Evolutionary conservation across 2,888 invertebrate genomes (phyloP).

Genomic region (Oscheius sp.): DNA sequence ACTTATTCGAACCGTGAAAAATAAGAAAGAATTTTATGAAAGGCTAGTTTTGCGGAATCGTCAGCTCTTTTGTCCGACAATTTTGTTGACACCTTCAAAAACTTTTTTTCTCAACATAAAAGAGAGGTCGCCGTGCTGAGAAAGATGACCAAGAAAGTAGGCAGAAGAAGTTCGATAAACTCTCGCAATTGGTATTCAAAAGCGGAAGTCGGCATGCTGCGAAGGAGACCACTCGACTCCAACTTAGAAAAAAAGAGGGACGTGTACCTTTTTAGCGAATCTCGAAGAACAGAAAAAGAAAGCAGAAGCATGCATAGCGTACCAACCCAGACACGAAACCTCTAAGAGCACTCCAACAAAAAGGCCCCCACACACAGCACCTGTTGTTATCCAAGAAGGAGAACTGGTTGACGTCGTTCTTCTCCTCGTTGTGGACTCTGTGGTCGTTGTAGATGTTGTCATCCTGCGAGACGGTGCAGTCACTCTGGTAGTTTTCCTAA

Average conservation of each 20-base stretch:
- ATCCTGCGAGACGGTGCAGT: slow-evolving; percentile 37
- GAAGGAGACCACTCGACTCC: background rate
- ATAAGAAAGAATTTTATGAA: background rate
- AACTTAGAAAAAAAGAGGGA: background rate
- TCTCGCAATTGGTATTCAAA: slow-evolving; percentile 32
- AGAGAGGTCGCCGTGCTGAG: background rate
- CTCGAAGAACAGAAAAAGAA: background rate
- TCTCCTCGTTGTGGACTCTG: slow-evolving; percentile 41
- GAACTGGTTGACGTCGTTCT: slow-evolving; percentile 16
- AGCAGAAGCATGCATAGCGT: slow-evolving; percentile 25
- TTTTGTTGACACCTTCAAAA: background rate
- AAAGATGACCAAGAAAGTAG: slow-evolving; percentile 6
- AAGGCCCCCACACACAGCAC: slow-evolving; percentile 28
- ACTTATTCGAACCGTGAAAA: slow-evolving; percentile 15
- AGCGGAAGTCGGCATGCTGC: slow-evolving; percentile 36
- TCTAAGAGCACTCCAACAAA: slow-evolving; percentile 34
- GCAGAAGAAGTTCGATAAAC: background rate
- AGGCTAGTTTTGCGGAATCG: no score
- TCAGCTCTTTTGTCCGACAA: no score
- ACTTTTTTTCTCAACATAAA: background rate
- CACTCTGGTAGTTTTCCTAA: slow-evolving; percentile 22
- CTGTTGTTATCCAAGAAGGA: slow-evolving; percentile 31
- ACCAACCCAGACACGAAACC: slow-evolving; percentile 37
- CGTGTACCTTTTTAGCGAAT: background rate
- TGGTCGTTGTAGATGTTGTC: slow-evolving; percentile 31